These are phyloP conservation scores for Dasysyrphus tricinctus DNA, from an alignment of 2,888 invertebrate species.

Conservation along the genomic window DNA sequence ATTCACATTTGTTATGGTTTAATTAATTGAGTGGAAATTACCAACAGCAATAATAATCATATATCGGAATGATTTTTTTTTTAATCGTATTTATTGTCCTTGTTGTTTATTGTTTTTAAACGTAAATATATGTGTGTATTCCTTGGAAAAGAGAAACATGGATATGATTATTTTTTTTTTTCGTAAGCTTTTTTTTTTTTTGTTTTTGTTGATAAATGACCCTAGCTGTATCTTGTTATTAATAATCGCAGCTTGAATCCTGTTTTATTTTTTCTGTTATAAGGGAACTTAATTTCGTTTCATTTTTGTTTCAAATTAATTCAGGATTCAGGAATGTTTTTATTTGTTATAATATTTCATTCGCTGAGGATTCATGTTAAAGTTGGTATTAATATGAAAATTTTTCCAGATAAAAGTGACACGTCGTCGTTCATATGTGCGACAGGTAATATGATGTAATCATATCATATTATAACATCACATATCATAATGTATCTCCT, in stretches of 20 bases:
- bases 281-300: conserved; percentile 38
- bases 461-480: no score
- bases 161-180: not conserved
- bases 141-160: conserved; percentile 4
- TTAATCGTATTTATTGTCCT: conserved; percentile 3
- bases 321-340: conserved; percentile 2
- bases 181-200: not conserved
- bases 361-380: not conserved
- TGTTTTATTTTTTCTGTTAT: not conserved
- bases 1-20: conserved; percentile 71
- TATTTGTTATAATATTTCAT: not conserved
- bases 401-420: not conserved
- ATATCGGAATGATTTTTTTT: conserved; percentile 50
- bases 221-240: conserved; percentile 35
- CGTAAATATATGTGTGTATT: not conserved
- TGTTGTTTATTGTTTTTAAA: conserved; percentile 30
- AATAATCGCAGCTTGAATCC: conserved; percentile 47
- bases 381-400: not conserved
- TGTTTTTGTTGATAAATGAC: conserved; percentile 42
- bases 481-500: no score
- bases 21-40: conserved; percentile 73
- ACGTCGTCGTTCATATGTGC: not conserved
- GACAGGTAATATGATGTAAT: no score
- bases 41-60: conserved; percentile 58
- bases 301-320: conserved; percentile 48